Evolutionary conservation across 1,140 invertebrate species (phyloP).

Genomic region (Eueides isabella): DNA sequence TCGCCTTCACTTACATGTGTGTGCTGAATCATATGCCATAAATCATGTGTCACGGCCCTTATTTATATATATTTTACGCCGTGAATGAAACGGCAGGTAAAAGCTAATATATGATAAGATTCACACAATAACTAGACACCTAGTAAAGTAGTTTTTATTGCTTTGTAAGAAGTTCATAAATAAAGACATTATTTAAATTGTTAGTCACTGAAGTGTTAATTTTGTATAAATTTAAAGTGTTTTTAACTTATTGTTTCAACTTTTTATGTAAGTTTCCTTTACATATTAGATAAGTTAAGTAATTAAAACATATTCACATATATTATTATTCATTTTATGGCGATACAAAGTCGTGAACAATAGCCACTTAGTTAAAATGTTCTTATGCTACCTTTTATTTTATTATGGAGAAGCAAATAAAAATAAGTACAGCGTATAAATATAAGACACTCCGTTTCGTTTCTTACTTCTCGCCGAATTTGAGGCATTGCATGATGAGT

Average conservation of each 20-base stretch:
- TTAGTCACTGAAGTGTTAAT: conserved; percentile 9
- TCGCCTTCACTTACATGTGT: too few relatives aligned
- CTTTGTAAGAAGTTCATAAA: not conserved
- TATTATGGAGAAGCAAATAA: not conserved
- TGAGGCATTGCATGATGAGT: too few relatives aligned
- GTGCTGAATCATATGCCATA: too few relatives aligned
- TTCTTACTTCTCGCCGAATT: too few relatives aligned
- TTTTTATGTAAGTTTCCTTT: not conserved
- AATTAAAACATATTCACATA: conserved; percentile 6
- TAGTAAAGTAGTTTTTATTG: too few relatives aligned
- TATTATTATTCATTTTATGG: not conserved
- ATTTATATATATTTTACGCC: too few relatives aligned
- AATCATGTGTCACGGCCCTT: too few relatives aligned
- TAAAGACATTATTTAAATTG: not conserved
- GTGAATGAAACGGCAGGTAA: too few relatives aligned
- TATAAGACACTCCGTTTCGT: too few relatives aligned
- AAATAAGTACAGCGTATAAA: not conserved
- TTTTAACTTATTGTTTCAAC: not conserved
- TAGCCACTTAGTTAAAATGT: not conserved
- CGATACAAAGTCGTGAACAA: not conserved
- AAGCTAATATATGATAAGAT: too few relatives aligned
- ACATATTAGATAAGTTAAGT: not conserved
- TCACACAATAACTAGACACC: too few relatives aligned
- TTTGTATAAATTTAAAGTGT: not conserved
- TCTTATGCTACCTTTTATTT: not conserved